Conservation (phyloP, 1,140 invertebrate species). For the Drosophila ercepeae region DNA sequence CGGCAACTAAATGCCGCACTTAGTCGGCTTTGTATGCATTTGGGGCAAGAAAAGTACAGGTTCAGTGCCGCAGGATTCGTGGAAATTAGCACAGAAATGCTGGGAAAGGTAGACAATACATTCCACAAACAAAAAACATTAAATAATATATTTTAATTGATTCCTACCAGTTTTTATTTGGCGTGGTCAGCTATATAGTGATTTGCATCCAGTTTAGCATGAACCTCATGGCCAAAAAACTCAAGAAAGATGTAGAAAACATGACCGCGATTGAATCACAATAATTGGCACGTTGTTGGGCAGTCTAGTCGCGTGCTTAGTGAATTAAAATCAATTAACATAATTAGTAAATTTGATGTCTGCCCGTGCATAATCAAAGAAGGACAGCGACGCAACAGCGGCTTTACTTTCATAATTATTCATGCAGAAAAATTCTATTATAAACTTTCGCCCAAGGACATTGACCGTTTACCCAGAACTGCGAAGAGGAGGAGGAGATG, state of each 20-base stretch:
- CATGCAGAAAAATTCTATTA: slow-evolving; percentile 76
- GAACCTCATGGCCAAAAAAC: slow-evolving; percentile 18
- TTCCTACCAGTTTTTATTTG: slow-evolving; percentile 50
- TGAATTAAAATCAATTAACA: slow-evolving; percentile 71
- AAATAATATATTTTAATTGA: too few relatives aligned
- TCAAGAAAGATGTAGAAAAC: background rate
- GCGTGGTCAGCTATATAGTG: slow-evolving; percentile 52
- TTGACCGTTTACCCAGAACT: slow-evolving; percentile 11
- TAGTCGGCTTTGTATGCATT: slow-evolving; percentile 25
- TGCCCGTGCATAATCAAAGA: slow-evolving; percentile 61
- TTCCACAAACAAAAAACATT: too few relatives aligned
- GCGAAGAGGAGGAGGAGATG: background rate
- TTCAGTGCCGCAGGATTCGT: slow-evolving; percentile 58
- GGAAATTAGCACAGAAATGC: slow-evolving; percentile 48
- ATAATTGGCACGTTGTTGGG: slow-evolving; percentile 11
- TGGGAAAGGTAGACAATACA: slow-evolving; percentile 44
- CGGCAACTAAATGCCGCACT: slow-evolving; percentile 41
- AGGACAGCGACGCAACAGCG: slow-evolving; percentile 23
- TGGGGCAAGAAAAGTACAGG: slow-evolving; percentile 50
- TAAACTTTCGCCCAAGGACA: slow-evolving; percentile 55
- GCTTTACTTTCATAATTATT: slow-evolving; percentile 69
- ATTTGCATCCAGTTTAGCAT: slow-evolving; percentile 67
- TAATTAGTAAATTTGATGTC: slow-evolving; percentile 66
- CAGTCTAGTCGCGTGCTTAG: slow-evolving; percentile 43
- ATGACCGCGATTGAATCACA: background rate